A percentile compares a stretch with the other conserved stretches of the same genome.
Evolutionary conservation across 2,797 vertebrate genomes (phyloP).

Genomic region (Girardinus metallicus): DNA sequence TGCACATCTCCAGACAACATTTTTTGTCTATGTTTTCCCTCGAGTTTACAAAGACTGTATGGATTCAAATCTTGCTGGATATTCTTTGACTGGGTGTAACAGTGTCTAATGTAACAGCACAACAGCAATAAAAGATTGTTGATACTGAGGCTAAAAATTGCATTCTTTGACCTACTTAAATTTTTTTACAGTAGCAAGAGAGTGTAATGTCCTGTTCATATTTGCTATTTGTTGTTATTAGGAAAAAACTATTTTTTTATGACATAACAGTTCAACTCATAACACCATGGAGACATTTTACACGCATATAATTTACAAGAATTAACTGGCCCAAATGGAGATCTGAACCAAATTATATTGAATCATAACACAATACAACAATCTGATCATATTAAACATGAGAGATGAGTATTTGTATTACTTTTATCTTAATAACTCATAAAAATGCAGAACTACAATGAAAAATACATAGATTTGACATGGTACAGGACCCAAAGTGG

Average conservation of each 20-base stretch:
- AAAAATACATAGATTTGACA: background rate
- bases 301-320: background rate
- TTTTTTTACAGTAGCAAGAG: background rate
- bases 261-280: background rate
- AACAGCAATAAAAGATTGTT: background rate
- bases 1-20: too few species aligned
- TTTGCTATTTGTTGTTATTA: background rate
- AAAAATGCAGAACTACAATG: background rate
- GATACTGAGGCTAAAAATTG: background rate
- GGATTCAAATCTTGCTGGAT: background rate
- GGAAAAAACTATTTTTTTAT: background rate
- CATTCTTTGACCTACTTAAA: background rate
- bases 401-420: background rate
- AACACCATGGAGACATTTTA: background rate
- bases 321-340: background rate
- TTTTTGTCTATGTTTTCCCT: background rate
- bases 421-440: background rate
- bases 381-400: background rate
- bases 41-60: too few species aligned
- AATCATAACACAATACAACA: background rate
- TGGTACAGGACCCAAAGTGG: background rate
- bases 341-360: background rate
- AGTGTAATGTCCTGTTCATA: background rate
- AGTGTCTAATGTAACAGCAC: background rate
- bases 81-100: background rate